These are phyloP conservation scores for Alligator mississippiensis DNA, from an alignment of 2,113 vertebrate species.

Conservation along the genomic window DNA sequence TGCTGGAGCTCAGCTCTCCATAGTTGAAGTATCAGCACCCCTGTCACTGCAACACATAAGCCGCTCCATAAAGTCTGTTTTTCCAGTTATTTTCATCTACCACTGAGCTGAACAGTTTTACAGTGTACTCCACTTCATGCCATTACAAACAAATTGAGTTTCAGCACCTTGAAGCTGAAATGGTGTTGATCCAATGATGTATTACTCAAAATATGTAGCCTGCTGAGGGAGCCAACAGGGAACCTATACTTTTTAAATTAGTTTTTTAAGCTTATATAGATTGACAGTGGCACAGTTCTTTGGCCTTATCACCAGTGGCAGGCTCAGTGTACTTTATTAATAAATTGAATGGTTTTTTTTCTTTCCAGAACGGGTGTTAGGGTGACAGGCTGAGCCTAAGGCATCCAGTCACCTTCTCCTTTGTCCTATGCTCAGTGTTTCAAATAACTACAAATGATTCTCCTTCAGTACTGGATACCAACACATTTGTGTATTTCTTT, in stretches of 20 bases:
- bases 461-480: neutral
- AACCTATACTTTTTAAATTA: constrained; percentile 45
- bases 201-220: constrained; percentile 17
- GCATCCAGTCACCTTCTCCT: constrained; percentile 35
- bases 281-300: constrained; percentile 40
- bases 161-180: constrained; percentile 40
- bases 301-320: neutral
- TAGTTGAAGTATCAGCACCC: neutral
- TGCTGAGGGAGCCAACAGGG: constrained; percentile 29
- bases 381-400: neutral
- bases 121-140: neutral
- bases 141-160: constrained; percentile 49
- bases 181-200: constrained; percentile 35
- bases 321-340: neutral
- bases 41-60: neutral
- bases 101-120: constrained; percentile 16
- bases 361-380: neutral
- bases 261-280: constrained; percentile 11
- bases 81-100: constrained; percentile 2
- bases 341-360: constrained; percentile 30
- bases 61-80: neutral
- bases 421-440: neutral
- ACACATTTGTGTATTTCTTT: neutral
- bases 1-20: neutral
- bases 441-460: neutral